Evolutionary conservation across 1,140 invertebrate genomes (phyloP).

Genomic region (Tyrophagus putrescentiae): DNA sequence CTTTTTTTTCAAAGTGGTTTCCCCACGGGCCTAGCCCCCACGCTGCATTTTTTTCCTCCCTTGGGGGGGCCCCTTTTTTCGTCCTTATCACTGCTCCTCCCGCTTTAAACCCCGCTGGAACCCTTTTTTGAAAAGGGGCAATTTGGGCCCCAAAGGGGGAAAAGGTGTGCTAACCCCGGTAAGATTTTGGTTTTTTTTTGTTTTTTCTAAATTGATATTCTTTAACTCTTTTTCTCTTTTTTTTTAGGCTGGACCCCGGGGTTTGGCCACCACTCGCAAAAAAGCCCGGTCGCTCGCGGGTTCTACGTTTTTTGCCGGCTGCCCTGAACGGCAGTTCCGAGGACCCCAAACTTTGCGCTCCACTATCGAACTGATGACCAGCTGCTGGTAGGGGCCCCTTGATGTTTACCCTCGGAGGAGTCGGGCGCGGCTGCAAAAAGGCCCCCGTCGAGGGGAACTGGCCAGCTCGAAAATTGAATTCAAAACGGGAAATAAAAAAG

Average conservation of each 20-base stretch:
- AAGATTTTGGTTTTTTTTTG: background rate
- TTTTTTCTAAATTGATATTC: background rate
- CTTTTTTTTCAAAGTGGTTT: background rate
- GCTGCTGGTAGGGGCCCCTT: constrained; percentile 33
- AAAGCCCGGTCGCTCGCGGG: constrained; percentile 34
- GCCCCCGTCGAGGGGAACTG: background rate
- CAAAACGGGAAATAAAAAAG: background rate
- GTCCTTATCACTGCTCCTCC: background rate
- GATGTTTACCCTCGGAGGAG: constrained; percentile 33
- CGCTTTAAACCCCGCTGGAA: background rate
- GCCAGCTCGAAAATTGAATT: background rate
- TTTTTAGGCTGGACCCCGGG: constrained; percentile 38
- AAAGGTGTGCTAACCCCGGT: constrained; percentile 33
- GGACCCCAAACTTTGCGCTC: constrained; percentile 29
- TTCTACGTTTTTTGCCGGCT: constrained; percentile 39
- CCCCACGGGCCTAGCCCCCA: background rate
- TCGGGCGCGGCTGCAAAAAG: constrained; percentile 13
- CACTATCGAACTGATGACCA: constrained; percentile 25
- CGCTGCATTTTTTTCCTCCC: background rate
- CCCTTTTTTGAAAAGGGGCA: background rate
- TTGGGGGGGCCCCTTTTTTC: background rate
- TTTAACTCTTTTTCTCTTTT: constrained; percentile 3
- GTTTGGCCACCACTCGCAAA: constrained; percentile 36
- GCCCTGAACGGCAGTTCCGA: constrained; percentile 32
- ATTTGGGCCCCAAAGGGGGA: constrained; percentile 5